A percentile compares a stretch with the other conserved stretches of the same genome.
These are phyloP conservation scores for Crepidodera aurea DNA, from an alignment of 2,888 invertebrate species.

Conservation along the genomic window DNA sequence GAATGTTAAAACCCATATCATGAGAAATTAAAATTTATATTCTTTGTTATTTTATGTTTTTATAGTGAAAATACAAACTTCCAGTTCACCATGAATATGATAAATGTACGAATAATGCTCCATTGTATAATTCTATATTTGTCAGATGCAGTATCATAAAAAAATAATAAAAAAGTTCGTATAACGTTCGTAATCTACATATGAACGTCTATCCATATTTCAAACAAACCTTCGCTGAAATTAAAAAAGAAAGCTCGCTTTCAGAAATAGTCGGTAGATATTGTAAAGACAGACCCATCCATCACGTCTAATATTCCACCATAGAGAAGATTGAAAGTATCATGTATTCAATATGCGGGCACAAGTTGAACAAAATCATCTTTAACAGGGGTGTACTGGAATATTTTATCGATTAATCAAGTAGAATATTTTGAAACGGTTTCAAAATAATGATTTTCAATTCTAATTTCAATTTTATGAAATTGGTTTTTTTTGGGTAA, in stretches of 20 bases:
- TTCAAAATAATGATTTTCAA: too few relatives aligned
- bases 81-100: too few relatives aligned
- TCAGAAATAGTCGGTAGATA: constrained; percentile 14
- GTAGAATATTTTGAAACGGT: too few relatives aligned
- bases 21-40: too few relatives aligned
- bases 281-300: constrained; percentile 28
- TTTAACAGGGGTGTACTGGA: not conserved
- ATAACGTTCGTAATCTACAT: not conserved
- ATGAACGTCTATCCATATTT: constrained; percentile 4
- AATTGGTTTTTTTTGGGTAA: too few relatives aligned
- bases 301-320: constrained; percentile 30
- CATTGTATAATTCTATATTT: not conserved
- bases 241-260: constrained; percentile 10
- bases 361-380: not conserved
- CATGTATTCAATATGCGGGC: constrained; percentile 27
- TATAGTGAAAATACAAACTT: too few relatives aligned
- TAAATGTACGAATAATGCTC: not conserved
- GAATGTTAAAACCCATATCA: too few relatives aligned
- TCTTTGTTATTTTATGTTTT: too few relatives aligned
- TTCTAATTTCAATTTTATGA: too few relatives aligned
- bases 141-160: not conserved
- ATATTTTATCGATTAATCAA: too few relatives aligned
- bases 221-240: not conserved
- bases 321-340: constrained; percentile 23
- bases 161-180: not conserved